Conservation (phyloP, 2,888 invertebrate genomes). For the Empis livida region DNA sequence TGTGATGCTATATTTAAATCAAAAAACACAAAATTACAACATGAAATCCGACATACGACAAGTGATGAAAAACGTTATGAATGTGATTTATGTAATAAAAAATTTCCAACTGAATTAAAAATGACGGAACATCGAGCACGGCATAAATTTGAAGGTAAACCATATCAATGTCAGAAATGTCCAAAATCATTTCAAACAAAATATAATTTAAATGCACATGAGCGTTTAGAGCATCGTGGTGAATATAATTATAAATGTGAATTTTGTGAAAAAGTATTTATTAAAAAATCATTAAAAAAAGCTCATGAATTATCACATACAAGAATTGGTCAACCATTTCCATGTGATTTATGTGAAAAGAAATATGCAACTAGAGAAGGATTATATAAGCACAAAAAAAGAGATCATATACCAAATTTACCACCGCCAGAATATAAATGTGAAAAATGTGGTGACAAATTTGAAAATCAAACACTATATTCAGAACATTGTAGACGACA, state of each 20-base stretch:
- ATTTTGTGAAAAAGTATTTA: slow-evolving; percentile 1
- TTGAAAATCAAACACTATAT: neutral
- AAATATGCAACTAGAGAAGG: neutral
- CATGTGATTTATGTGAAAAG: neutral
- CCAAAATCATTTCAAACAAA: neutral
- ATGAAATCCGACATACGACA: neutral
- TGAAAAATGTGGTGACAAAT: neutral
- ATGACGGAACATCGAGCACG: neutral
- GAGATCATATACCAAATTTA: neutral
- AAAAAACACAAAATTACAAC: neutral
- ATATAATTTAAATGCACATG: neutral
- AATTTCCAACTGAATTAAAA: neutral
- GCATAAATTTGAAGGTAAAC: neutral
- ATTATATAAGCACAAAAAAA: neutral
- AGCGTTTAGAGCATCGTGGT: neutral
- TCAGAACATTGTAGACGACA: neutral
- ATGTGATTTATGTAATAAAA: slow-evolving; percentile 1
- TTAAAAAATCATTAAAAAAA: neutral
- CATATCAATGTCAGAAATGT: neutral
- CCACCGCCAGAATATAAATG: neutral
- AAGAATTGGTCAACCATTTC: neutral
- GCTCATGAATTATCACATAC: neutral
- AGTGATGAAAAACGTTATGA: neutral
- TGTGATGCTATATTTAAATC: neutral
- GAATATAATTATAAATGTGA: slow-evolving; percentile 1